Percentiles rank a stretch among this genome's conserved stretches.
Evolutionary conservation across 2,113 vertebrate species (phyloP).

Genomic region (Cercocebus atys): DNA sequence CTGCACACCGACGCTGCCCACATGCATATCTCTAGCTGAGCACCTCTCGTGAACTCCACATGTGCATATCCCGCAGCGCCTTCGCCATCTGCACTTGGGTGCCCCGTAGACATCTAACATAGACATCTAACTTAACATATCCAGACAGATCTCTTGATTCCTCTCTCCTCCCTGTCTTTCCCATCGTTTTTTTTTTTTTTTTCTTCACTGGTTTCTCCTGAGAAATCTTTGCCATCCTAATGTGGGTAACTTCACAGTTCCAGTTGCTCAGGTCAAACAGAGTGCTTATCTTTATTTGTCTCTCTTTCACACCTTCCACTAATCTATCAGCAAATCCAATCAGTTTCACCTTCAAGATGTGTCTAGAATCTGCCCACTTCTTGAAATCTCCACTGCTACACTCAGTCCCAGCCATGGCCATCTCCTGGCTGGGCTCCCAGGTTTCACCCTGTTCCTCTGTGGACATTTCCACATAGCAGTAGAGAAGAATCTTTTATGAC

Average conservation of each 20-base stretch:
- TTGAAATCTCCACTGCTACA: not conserved
- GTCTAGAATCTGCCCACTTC: not conserved
- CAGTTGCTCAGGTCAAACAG: not conserved
- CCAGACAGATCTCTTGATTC: not conserved
- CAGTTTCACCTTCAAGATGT: not conserved
- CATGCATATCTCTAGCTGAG: accelerated
- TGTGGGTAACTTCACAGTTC: not conserved
- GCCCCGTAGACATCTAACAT: not conserved
- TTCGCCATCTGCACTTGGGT: not conserved
- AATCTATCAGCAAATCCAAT: not conserved
- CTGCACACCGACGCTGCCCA: accelerated
- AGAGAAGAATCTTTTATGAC: not conserved
- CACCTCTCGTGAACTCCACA: not conserved
- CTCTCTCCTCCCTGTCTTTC: not conserved
- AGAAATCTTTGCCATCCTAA: not conserved
- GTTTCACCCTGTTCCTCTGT: not conserved
- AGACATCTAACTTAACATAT: not conserved
- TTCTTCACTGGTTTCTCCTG: not conserved
- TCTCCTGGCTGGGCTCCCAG: not conserved
- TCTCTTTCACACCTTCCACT: not conserved
- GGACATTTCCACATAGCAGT: not conserved
- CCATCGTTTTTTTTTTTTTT: not conserved
- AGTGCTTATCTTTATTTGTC: accelerated
- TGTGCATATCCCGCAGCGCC: not conserved
- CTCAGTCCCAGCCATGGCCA: not conserved